These are phyloP conservation scores for Morus bassanus DNA, from an alignment of 2,797 vertebrate species.

Conservation along the genomic window DNA sequence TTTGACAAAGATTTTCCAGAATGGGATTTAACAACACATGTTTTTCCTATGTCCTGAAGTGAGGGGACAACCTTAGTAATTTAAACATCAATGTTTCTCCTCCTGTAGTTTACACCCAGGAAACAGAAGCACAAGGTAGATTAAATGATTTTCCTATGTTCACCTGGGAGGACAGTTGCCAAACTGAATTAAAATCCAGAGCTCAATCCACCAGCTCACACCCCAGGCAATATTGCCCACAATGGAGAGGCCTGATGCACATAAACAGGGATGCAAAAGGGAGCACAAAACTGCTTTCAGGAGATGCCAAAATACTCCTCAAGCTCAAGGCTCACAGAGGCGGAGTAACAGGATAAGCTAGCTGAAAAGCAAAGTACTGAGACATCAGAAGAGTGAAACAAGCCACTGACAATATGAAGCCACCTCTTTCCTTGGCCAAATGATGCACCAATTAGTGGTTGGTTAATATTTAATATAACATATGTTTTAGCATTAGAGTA, in stretches of 20 bases:
- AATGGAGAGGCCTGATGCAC: background rate
- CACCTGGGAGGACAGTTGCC: background rate
- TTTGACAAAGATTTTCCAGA: background rate
- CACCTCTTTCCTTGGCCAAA: background rate
- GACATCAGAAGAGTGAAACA: background rate
- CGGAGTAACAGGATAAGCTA: background rate
- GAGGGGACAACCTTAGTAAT: background rate
- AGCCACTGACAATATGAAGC: background rate
- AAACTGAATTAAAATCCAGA: background rate
- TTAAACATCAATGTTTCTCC: background rate
- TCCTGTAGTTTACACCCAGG: background rate
- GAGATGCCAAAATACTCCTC: background rate
- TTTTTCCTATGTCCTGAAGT: background rate
- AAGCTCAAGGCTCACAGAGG: background rate
- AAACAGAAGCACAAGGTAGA: background rate
- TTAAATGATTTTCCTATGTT: background rate
- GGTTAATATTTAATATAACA: constrained; percentile 51
- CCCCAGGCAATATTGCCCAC: background rate
- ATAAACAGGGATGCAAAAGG: background rate
- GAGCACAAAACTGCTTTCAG: background rate
- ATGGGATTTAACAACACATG: background rate
- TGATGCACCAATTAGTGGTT: background rate
- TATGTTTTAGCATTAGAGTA: constrained; percentile 20
- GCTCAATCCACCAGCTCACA: background rate
- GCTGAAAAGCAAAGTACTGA: background rate